Conservation (phyloP, 2,113 vertebrate genomes). For the Cyprinodon variegatus region DNA sequence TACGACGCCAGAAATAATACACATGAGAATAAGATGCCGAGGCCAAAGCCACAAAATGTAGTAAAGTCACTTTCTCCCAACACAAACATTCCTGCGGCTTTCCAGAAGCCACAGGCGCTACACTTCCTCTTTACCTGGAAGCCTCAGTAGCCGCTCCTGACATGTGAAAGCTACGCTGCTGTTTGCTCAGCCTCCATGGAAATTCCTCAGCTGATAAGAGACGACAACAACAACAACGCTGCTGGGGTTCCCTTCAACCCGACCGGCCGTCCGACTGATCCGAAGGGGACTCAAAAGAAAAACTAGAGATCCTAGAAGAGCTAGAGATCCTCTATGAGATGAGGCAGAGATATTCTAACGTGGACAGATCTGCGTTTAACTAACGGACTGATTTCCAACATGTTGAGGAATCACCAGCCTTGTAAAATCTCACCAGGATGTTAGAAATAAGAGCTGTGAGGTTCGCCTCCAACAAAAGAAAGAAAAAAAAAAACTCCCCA, state of each 20-base stretch:
- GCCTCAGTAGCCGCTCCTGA: constrained; percentile 29
- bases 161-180: constrained; percentile 19
- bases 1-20: constrained; percentile 6
- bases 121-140: constrained; percentile 40
- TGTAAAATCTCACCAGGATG: constrained; percentile 35
- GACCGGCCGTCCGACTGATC: constrained; percentile 5
- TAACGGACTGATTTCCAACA: neutral
- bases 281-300: constrained; percentile 17
- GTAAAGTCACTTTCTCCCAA: constrained; percentile 44
- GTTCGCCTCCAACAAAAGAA: constrained; percentile 46
- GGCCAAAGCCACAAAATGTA: constrained; percentile 30
- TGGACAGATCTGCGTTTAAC: constrained; percentile 9
- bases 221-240: constrained; percentile 28
- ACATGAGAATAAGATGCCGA: constrained; percentile 21
- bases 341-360: constrained; percentile 26
- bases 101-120: constrained; percentile 35
- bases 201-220: constrained; percentile 61
- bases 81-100: constrained; percentile 49
- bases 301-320: no score
- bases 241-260: neutral
- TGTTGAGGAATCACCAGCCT: neutral
- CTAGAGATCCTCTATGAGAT: constrained; percentile 27
- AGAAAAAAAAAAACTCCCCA: constrained; percentile 3
- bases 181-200: constrained; percentile 45
- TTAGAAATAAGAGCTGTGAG: constrained; percentile 67